Evolutionary conservation across 2,888 invertebrate genomes (phyloP), one percentile per base, ranked within the genome.

Genomic region (Drosophila differens): DNA sequence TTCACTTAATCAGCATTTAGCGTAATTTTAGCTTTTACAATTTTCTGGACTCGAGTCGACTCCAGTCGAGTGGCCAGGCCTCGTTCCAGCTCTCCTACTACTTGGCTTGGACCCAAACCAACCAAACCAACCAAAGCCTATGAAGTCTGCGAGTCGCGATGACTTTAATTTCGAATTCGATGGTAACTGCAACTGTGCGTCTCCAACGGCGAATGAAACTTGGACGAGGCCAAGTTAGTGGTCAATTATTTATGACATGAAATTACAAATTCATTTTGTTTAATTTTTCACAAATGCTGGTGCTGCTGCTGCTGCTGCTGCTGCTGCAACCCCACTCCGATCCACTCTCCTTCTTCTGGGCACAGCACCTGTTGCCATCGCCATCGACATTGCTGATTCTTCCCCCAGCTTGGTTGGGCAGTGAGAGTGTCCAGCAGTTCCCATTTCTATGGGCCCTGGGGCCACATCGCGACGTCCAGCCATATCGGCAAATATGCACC

Each of bases 1-100:
- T 91, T 85, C 92, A 92, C 93, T 93, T 92, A 93, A 93, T 93
- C 93, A 93, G 93, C 93, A 92, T 93, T 92, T 92, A 92, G 93
- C 93, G 92, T 92, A 92, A 92, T 92, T 92, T 93, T 85, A 93
- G 93, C 92, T 91, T 83, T 91, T 89, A 89, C 82, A 91, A 86
- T 87, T 90, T 90, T 90, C 91, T 84, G 73, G 62, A 59, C 63
- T 70, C 71, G 54, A 59, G 67, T 70, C 41, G 54, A 57, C 33
- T 76, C 60, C 52, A 41, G 30, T 37, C 35, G 30, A 54, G 37
- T 10, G 51, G 64, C 10, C 49, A 47, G 65, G 59, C 25, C 14
- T 41, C 60, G 51, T 59, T 59, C 32, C 52, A 22, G 54, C 51
- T 60, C 76, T 60, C 65, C 58, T 71, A 69, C 77, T 74, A 67